Evolutionary conservation across 2,888 invertebrate genomes (phyloP), one percentile per base, ranked within the genome.

Genomic region (Teleogryllus oceanicus): DNA sequence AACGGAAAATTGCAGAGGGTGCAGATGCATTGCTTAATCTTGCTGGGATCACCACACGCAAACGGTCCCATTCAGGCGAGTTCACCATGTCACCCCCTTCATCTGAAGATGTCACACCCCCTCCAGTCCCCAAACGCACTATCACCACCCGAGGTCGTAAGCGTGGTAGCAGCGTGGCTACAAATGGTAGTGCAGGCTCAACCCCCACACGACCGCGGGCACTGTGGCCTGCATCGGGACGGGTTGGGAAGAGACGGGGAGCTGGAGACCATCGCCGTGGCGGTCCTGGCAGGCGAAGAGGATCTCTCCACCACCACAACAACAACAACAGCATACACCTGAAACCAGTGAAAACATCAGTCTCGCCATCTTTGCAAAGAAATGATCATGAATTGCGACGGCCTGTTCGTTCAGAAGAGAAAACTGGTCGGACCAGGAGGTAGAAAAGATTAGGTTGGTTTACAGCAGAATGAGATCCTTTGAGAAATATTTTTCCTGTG

Each of bases 11-110:
- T 83, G 93, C 92, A 75, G 94, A 94, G 86, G 94, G 94, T 81
- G 94, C 94, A 0, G 94, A 94, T 84, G 94, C 94, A 0, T 87
- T 94, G 82, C 88, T 94, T 76, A 94, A 94, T 85, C 88, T 94
- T 80, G 94, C 94, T 0, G 93, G 93, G 11, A 90, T 90, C 74
- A 86, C 85, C 62, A 88, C 89, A 20, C 62, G 77, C 49, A 79
- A 80, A 37, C 79, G 80, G 37, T 21, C 74, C 74, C 80, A 75
- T 50, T 62, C 80, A 13, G 49, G 49, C 21, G 50, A 37, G 20
- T 21, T 62, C 50, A 50, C 50, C 50, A 37, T 76, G 50, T 10
- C 74, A 74, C 24, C 80, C 77, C 37, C 78, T 75, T 4, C 77
- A 21, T 13, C 62, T 8, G 62, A 62, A 18, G n/a, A 62, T n/a